Evolutionary conservation across 2,888 invertebrate genomes (phyloP), one percentile per base, ranked within the genome.

Genomic region (Sphecodes monilicornis): DNA sequence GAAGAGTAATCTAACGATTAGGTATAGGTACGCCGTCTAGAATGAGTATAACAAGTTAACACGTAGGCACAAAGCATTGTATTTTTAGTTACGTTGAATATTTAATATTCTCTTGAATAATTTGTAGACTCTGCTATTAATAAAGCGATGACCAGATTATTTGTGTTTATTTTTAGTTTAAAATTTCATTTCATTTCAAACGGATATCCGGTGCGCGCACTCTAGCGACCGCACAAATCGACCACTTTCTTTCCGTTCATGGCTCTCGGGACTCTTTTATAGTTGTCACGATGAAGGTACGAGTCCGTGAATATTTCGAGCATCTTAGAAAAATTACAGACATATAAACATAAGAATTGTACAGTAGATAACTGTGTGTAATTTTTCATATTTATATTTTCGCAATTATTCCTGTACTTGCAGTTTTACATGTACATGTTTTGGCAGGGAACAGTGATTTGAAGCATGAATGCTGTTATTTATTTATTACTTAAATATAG

Each of bases 261-360:
- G 90, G 89, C 89, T 90, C 86, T 89, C 90, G 90, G 86, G 82
- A 86, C 68, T 72, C 87, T 87, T 82, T 85, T 77, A 80, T 78
- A 88, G 82, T 72, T 82, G 88, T 88, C 87, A 88, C 89, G 82
- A 93, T 93, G 91, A 91, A 91, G 90, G 91, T 91, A 88, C 64
- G 72, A 90, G 92, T 90, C 91, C 57, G 29, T 22, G 22, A 77
- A 86, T 90, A 90, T 84, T 83, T 75, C 32, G 10, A 36, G 8
- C 75, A 90, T 90, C 90, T 64, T 71, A 43, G 22, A 26, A 69
- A 3, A 50, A 16, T 78, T 54, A 11, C 2, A 6, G n/a, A 39
- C 57, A 68, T 80, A 72, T 32, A 29, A 16, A 22, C 66, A 13
- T 57, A 39, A 29, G 26, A 29, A 36, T 26, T 43, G 71, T n/a